Conservation (phyloP, 2,797 vertebrate species). For the Lacerta bilineata region DNA sequence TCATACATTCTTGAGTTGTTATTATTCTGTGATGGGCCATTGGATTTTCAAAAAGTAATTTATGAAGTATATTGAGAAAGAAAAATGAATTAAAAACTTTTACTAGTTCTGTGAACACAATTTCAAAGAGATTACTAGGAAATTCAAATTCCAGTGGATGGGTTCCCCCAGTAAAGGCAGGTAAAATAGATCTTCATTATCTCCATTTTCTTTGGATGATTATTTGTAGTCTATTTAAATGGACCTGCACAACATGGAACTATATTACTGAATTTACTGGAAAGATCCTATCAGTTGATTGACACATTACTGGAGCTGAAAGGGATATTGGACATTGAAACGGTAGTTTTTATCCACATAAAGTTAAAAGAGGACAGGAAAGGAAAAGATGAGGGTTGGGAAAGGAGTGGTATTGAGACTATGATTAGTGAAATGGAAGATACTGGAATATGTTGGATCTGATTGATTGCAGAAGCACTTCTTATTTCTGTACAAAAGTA, state of each 20-base stretch:
- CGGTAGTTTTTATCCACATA: too few relatives aligned
- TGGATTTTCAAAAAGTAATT: conserved; percentile 6
- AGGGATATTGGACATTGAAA: too few relatives aligned
- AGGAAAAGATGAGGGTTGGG: too few relatives aligned
- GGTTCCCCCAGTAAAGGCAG: background rate
- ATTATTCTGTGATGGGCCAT: background rate
- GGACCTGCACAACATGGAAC: background rate
- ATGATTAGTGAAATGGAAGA: too few relatives aligned
- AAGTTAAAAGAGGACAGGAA: too few relatives aligned
- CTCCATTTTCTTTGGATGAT: background rate
- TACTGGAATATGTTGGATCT: background rate
- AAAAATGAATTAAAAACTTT: background rate
- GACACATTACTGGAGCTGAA: too few relatives aligned
- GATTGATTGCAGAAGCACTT: background rate
- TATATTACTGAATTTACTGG: background rate
- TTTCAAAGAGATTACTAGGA: background rate
- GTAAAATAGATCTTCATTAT: background rate
- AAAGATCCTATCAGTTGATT: background rate
- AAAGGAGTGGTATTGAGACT: too few relatives aligned
- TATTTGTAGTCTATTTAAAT: background rate
- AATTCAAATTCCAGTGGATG: background rate
- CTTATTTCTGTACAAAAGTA: background rate
- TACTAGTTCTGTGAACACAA: background rate
- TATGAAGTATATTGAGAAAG: background rate
- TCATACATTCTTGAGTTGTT: background rate